Percentiles rank a stretch among this genome's conserved stretches.
These are phyloP conservation scores for Heloderma charlesbogerti DNA, from an alignment of 2,113 vertebrate species.

Conservation along the genomic window DNA sequence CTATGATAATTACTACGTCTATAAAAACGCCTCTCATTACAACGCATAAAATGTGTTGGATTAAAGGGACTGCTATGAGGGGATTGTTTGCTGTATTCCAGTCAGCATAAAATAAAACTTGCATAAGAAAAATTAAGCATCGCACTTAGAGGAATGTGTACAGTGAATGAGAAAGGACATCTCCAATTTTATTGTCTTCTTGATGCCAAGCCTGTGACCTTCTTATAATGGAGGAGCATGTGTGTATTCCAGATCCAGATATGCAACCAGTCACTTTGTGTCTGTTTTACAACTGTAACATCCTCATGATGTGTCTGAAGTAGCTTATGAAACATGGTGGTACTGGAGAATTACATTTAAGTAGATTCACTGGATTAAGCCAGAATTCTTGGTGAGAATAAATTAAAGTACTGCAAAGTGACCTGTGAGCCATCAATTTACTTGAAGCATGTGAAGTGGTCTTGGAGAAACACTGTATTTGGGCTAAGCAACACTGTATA, in stretches of 20 bases:
- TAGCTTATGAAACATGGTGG: background rate
- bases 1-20: conserved; percentile 73
- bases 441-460: background rate
- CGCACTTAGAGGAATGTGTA: conserved; percentile 52
- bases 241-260: background rate
- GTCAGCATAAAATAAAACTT: conserved; percentile 72
- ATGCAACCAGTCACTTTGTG: background rate
- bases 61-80: conserved; percentile 71
- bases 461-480: conserved; percentile 6
- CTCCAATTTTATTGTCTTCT: conserved; percentile 45
- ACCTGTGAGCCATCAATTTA: background rate
- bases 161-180: conserved; percentile 46
- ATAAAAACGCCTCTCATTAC: conserved; percentile 74
- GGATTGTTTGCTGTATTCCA: conserved; percentile 62
- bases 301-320: background rate
- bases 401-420: conserved; percentile 21
- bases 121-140: conserved; percentile 52
- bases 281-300: background rate
- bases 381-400: conserved; percentile 27
- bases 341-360: background rate
- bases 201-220: background rate
- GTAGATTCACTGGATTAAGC: background rate
- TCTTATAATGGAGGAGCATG: background rate
- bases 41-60: conserved; percentile 71
- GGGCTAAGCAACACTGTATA: conserved; percentile 45